These are phyloP conservation scores for Camptogramma bilineatum DNA, from an alignment of 2,888 invertebrate species.

Conservation along the genomic window DNA sequence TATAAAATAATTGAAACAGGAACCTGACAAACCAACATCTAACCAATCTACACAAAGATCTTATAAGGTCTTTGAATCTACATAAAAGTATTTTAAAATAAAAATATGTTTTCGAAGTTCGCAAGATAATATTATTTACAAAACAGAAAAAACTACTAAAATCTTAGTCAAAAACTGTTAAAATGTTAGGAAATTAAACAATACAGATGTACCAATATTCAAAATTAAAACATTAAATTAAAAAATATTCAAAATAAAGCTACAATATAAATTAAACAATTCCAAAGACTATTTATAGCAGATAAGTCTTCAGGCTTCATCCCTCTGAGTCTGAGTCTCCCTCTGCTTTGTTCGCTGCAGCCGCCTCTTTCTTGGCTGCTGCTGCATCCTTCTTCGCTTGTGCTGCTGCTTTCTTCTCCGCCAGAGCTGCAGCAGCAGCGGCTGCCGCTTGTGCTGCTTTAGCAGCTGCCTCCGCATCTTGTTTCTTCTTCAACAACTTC, in stretches of 20 bases:
- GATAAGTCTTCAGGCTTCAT: constrained; percentile 7
- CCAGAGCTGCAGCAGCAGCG: constrained; percentile 42
- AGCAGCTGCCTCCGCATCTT: constrained; percentile 51
- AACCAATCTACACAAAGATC: too few species aligned
- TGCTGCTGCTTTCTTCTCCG: constrained; percentile 37
- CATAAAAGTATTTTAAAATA: too few species aligned
- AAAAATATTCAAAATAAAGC: background rate
- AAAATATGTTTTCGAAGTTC: too few species aligned
- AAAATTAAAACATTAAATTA: too few species aligned
- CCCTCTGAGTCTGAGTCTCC: constrained; percentile 32
- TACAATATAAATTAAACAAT: background rate
- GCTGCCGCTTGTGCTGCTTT: constrained; percentile 35
- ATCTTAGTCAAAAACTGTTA: too few species aligned
- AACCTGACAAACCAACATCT: too few species aligned
- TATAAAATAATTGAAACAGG: too few species aligned
- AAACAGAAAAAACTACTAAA: too few species aligned
- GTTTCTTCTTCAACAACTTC: constrained; percentile 66
- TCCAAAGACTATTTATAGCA: background rate
- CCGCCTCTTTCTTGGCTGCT: constrained; percentile 38
- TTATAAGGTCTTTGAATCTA: too few species aligned
- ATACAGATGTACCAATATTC: too few species aligned
- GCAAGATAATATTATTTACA: too few species aligned
- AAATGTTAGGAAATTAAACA: too few species aligned
- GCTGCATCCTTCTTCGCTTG: constrained; percentile 47
- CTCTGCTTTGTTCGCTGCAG: constrained; percentile 34